These are phyloP conservation scores for Scortum barcoo DNA, from an alignment of 2,113 vertebrate genomes.

Conservation along the genomic window DNA sequence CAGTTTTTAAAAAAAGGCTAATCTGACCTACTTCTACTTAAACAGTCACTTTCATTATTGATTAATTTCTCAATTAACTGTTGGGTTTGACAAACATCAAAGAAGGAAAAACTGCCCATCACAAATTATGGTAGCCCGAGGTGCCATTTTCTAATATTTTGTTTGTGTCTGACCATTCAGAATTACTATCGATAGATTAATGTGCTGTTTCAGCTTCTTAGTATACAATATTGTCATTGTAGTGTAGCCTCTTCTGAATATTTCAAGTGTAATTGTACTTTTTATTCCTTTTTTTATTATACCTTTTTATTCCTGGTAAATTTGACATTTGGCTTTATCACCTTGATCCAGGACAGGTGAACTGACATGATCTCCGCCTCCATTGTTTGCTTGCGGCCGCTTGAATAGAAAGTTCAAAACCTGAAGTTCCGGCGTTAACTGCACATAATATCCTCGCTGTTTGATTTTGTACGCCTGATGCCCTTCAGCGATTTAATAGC, in stretches of 20 bases:
- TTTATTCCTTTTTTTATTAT: no score
- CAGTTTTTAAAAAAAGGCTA: neutral
- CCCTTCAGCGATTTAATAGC: slow-evolving; percentile 8
- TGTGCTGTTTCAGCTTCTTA: no score
- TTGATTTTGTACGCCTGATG: neutral
- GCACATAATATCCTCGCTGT: neutral
- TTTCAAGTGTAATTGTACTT: neutral
- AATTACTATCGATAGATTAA: no score
- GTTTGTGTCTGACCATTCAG: neutral
- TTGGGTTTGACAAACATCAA: no score
- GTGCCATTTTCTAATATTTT: neutral
- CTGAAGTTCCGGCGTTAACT: neutral
- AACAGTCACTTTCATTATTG: neutral
- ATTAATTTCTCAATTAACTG: no score
- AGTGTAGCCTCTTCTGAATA: neutral
- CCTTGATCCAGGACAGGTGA: neutral
- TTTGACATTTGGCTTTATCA: neutral
- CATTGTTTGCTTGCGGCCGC: neutral
- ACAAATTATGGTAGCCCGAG: neutral
- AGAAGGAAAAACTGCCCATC: no score
- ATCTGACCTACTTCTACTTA: neutral
- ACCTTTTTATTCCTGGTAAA: no score
- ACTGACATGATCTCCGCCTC: neutral
- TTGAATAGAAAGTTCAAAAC: neutral
- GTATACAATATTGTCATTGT: neutral